Evolutionary conservation across 1,140 invertebrate genomes (phyloP).

Genomic region (Drosophila pseudoobscura): DNA sequence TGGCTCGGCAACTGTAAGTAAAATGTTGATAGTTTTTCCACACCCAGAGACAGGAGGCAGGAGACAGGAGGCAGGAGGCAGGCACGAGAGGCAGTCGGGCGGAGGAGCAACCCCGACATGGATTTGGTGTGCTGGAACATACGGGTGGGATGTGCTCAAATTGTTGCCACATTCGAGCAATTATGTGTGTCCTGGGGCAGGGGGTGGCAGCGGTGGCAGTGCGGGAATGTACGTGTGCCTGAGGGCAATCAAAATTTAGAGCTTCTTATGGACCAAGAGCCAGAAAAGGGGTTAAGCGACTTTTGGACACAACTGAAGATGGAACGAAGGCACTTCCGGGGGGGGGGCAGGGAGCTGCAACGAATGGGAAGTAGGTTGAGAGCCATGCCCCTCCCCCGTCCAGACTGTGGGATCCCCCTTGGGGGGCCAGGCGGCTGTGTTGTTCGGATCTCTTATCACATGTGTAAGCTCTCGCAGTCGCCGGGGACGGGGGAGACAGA

Average conservation of each 20-base stretch:
- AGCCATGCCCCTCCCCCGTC: neutral
- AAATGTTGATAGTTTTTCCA: slow-evolving; percentile 63
- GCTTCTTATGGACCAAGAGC: no score
- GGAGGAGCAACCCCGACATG: slow-evolving; percentile 16
- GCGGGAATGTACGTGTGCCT: no score
- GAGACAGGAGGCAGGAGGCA: no score
- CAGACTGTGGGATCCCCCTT: slow-evolving; percentile 25
- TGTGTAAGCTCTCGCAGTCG: neutral
- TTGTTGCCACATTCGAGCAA: slow-evolving; percentile 67
- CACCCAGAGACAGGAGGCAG: no score
- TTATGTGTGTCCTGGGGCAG: slow-evolving; percentile 54
- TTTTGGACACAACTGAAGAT: no score
- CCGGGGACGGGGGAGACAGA: neutral
- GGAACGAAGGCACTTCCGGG: no score
- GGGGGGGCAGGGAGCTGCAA: neutral
- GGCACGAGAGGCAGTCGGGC: neutral
- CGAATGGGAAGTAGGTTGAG: no score
- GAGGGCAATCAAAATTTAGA: no score
- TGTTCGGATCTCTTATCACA: slow-evolving; percentile 44
- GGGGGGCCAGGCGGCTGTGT: neutral
- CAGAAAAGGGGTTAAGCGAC: no score
- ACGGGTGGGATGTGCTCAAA: slow-evolving; percentile 26
- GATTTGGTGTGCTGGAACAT: slow-evolving; percentile 13
- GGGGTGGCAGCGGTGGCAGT: neutral
- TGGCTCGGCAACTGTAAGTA: slow-evolving; percentile 61